Conservation (phyloP, 2,113 vertebrate species). For the Orthonyx spaldingii region DNA sequence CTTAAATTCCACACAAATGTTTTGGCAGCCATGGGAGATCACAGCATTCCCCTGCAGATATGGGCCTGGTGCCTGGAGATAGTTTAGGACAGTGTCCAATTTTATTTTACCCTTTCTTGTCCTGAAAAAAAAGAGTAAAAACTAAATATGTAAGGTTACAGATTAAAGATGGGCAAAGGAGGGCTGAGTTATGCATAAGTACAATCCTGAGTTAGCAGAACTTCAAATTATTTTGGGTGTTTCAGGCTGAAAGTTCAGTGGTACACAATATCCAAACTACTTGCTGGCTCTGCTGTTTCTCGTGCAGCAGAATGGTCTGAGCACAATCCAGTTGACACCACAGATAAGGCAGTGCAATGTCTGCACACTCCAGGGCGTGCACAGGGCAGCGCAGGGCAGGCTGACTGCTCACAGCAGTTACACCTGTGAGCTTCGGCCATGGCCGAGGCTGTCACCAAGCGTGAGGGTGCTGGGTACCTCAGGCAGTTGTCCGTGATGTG, state of each 20-base stretch:
- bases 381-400: not conserved
- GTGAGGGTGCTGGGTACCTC: not conserved
- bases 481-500: not conserved
- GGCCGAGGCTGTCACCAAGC: not conserved
- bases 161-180: not conserved
- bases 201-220: not conserved
- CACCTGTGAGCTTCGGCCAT: not conserved
- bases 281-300: rapidly evolving
- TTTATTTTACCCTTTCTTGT: slow-evolving; percentile 13
- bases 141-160: not conserved
- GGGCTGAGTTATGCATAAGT: not conserved
- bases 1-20: slow-evolving; percentile 15
- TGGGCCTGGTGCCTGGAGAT: not conserved
- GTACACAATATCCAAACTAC: too few species aligned
- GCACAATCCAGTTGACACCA: not conserved
- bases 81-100: not conserved
- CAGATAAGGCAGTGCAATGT: not conserved
- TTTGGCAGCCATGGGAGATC: slow-evolving; percentile 10
- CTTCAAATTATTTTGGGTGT: not conserved
- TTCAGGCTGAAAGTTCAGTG: not conserved
- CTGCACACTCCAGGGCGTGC: not conserved
- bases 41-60: not conserved
- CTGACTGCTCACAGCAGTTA: not conserved
- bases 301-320: not conserved
- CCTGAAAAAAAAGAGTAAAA: not conserved